Percentiles rank a stretch among this genome's conserved stretches.
Conservation (phyloP, 2,797 vertebrate species). For the Phrynocephalus vlangalii region DNA sequence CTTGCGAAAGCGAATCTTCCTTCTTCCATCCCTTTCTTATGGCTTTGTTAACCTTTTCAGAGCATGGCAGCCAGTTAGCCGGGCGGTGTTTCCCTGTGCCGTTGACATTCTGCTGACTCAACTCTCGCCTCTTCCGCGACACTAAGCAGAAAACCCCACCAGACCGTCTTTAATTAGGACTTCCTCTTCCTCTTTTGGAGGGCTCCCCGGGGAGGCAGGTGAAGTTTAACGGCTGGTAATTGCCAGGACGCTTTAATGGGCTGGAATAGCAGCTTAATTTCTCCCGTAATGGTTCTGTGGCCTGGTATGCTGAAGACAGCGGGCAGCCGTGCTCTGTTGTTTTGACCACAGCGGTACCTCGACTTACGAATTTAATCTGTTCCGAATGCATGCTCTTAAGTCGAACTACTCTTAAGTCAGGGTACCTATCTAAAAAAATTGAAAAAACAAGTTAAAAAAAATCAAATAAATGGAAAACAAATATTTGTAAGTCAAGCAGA, state of each 20-base stretch:
- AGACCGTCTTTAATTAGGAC: constrained; percentile 63
- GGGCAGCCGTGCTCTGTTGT: background rate
- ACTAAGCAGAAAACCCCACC: constrained; percentile 9
- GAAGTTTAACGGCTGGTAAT: constrained; percentile 50
- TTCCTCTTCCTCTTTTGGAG: constrained; percentile 14
- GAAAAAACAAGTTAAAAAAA: no score
- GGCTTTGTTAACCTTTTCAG: constrained; percentile 36
- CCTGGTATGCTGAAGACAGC: background rate
- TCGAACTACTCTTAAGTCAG: no score
- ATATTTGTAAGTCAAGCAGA: no score
- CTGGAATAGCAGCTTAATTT: background rate
- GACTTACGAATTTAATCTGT: no score
- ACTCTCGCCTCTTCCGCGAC: background rate
- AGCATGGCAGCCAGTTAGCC: constrained; percentile 49
- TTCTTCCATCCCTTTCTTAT: constrained; percentile 11
- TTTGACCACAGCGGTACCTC: background rate
- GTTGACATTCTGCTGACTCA: constrained; percentile 47
- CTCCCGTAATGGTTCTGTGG: background rate
- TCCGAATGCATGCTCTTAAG: no score
- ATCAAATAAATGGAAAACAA: no score
- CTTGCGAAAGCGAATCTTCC: constrained; percentile 37
- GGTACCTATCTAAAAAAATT: no score
- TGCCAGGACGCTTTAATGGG: constrained; percentile 34
- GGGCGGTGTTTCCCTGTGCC: constrained; percentile 28
- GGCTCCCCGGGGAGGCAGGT: constrained; percentile 48